Conservation (phyloP, 2,797 vertebrate genomes). For the Morus bassanus region DNA sequence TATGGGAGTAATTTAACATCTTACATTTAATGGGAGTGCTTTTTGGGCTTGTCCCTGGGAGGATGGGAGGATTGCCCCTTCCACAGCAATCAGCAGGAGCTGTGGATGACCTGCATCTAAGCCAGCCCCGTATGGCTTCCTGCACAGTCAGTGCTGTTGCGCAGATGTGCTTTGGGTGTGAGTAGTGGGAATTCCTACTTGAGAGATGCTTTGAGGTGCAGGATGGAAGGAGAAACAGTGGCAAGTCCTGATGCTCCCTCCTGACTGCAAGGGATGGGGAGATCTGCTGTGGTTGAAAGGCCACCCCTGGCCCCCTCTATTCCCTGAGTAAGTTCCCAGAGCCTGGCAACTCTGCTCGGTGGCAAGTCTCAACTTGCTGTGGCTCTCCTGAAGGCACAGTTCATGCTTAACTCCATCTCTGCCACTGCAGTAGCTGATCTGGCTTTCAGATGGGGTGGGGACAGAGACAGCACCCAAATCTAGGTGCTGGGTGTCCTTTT, state of each 20-base stretch:
- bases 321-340: background rate
- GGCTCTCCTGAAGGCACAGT: background rate
- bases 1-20: background rate
- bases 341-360: background rate
- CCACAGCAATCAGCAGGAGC: background rate
- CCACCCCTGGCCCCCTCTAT: background rate
- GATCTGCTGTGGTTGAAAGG: rapidly evolving
- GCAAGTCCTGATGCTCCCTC: background rate
- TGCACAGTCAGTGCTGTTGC: background rate
- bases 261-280: background rate
- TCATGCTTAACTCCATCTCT: background rate
- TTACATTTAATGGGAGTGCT: background rate
- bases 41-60: background rate
- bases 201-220: background rate
- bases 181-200: rapidly evolving
- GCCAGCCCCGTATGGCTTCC: background rate
- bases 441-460: background rate
- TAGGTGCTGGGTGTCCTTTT: background rate
- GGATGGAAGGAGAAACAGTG: background rate
- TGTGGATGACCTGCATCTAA: background rate
- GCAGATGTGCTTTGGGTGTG: background rate
- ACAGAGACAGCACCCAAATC: background rate
- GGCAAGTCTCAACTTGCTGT: background rate
- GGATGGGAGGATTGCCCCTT: background rate
- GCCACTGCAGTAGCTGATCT: background rate